Evolutionary conservation across 2,113 vertebrate species (phyloP), one percentile per base, ranked within the genome.

Genomic region (Megaceryle maxima): DNA sequence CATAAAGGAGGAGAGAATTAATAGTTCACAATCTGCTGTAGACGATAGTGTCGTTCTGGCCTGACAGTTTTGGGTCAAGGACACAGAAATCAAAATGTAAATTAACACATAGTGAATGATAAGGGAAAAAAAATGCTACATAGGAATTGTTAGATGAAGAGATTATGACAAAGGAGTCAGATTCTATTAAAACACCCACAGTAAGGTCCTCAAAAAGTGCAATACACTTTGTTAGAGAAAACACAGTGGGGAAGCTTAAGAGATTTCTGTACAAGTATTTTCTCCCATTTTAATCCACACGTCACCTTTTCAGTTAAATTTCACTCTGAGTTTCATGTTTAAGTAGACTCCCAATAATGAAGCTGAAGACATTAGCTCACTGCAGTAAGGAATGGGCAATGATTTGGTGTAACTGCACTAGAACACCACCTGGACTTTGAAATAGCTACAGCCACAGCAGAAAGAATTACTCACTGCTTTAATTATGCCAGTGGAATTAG

Each of bases 21-120:
- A 81, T 56, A 83, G 90, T 50, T 75, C 76, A 72, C 88, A 94
- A 88, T 94, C 80, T 95, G 79, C 60, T 86, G 56, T 33, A 51
- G 50, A 81, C 0, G 19, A 72, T 14, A 72, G 14, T 22, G 25
- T 88, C 82, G 60, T 60, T 37, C 56, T 68, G 48, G 20, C 68
- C 60, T 96, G 93, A 95, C 92, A 94, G 88, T 95, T 97, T 72
- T 67, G 69, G 88, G 93, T 97, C 96, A 97, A 97, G 90, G 96
- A 72, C 95, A 92, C 33, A 75, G 60, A 93, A 96, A 93, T 94
- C 79, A 92, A 93, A 94, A 93, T 10, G 3, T 78, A 91, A 95
- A 96, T 94, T 96, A 96, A 96, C 53, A 77, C 43, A 37, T 19
- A 90, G 68, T 88, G 94, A 96, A 87, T 87, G 72, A 88, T 88